phyloP scores from a whole-genome alignment of 1,140 invertebrate genomes.

The Lethrus apterus region DNA sequence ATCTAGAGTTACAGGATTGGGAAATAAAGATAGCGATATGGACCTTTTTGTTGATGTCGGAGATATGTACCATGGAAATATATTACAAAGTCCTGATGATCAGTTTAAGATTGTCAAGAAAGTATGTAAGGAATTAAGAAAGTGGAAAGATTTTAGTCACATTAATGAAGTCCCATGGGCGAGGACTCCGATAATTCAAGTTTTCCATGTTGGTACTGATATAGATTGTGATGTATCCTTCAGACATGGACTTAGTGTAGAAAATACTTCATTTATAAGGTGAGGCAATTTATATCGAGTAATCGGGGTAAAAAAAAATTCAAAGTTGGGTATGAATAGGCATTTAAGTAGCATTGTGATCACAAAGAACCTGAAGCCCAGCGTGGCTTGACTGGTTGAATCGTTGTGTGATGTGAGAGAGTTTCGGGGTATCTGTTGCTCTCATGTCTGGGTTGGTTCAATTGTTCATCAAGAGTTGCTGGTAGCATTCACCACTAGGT shows the following conservation, averaged over 20 bases:
- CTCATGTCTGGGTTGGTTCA: too few relatives aligned
- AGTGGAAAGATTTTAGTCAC: conserved; percentile 28
- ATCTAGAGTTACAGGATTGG: conserved; percentile 42
- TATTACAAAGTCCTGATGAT: conserved; percentile 28
- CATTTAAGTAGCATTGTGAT: too few relatives aligned
- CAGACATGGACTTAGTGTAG: conserved; percentile 46
- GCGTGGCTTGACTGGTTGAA: too few relatives aligned
- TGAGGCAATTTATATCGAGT: too few relatives aligned
- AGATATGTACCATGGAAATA: conserved; percentile 32
- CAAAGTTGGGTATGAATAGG: too few relatives aligned
- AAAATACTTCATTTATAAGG: conserved; percentile 47
- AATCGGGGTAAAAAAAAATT: too few relatives aligned
- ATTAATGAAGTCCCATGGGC: conserved; percentile 39
- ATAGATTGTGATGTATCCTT: conserved; percentile 52
- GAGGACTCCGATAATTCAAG: conserved; percentile 50
- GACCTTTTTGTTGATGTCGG: conserved; percentile 47
- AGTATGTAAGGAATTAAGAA: conserved; percentile 22
- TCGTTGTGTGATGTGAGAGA: too few relatives aligned
- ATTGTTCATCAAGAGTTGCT: too few relatives aligned
- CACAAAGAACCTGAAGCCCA: too few relatives aligned
- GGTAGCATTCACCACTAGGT: too few relatives aligned
- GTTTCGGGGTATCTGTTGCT: too few relatives aligned
- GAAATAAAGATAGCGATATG: conserved; percentile 42
- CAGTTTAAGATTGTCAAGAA: conserved; percentile 31
- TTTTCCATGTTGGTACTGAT: conserved; percentile 40